phyloP scores from a whole-genome alignment of 64 coral and sea anemone species.

The Trachythela sp. region DNA sequence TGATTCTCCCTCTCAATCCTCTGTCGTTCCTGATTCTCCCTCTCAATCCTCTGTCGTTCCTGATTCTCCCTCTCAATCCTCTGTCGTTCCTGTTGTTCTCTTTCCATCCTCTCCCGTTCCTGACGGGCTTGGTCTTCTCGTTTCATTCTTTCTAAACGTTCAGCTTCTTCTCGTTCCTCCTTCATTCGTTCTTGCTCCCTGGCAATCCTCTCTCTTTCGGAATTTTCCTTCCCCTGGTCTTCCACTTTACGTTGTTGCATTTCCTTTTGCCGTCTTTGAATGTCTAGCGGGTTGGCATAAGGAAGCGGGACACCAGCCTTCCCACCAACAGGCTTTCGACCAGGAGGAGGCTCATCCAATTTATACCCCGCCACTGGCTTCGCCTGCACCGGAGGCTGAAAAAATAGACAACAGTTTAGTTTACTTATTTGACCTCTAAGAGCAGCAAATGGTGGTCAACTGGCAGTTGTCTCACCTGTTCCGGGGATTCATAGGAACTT shows the following conservation, averaged over 20 bases:
- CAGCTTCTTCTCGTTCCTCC: neutral
- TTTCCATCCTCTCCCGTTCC: neutral
- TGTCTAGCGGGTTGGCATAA: neutral
- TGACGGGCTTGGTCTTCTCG: neutral
- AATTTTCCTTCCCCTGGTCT: neutral
- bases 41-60: neutral
- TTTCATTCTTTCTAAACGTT: neutral
- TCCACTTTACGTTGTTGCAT: conserved; percentile 10
- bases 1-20: conserved; percentile 15
- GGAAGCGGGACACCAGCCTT: neutral
- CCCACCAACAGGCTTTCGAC: neutral
- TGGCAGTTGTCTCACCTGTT: neutral
- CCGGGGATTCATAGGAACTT: neutral
- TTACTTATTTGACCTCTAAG: neutral
- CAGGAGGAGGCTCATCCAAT: neutral
- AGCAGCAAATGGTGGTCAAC: neutral
- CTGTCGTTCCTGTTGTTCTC: neutral
- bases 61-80: neutral
- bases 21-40: neutral
- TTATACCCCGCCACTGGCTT: neutral
- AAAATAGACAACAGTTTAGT: neutral
- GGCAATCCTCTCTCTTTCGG: neutral
- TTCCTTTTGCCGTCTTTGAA: neutral
- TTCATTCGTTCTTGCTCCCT: neutral
- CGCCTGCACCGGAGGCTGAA: neutral